phyloP scores from a whole-genome alignment of 2,888 invertebrate species.

The Watsonalla binaria region DNA sequence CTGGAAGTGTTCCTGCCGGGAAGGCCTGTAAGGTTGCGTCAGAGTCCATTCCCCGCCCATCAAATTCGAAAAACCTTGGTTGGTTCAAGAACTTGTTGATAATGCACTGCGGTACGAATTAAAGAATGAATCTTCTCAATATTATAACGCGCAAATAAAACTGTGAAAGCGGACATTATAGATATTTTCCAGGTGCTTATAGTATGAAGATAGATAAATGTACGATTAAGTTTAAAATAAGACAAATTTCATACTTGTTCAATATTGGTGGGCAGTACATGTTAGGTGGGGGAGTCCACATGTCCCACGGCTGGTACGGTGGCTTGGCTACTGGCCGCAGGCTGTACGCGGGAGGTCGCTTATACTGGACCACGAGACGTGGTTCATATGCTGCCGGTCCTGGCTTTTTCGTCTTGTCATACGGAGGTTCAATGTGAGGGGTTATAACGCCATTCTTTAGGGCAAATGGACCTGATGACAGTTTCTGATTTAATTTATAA shows the following conservation, averaged over 20 bases:
- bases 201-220: no score
- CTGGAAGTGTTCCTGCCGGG: no score
- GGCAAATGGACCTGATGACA: slow-evolving; percentile 30
- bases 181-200: no score
- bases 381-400: slow-evolving; percentile 51
- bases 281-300: slow-evolving; percentile 64
- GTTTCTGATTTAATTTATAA: not conserved
- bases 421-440: slow-evolving; percentile 27
- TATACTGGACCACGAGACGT: slow-evolving; percentile 19
- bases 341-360: slow-evolving; percentile 48
- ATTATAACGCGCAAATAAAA: no score
- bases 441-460: slow-evolving; percentile 47
- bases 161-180: no score
- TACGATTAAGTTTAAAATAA: no score
- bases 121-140: no score
- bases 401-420: slow-evolving; percentile 31
- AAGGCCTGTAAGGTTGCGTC: no score
- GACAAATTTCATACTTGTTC: slow-evolving; percentile 28
- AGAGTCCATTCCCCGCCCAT: no score
- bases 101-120: no score
- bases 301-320: slow-evolving; percentile 43
- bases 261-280: slow-evolving; percentile 56
- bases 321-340: slow-evolving; percentile 40
- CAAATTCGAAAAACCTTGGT: no score
- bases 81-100: no score